Conservation (phyloP, 1,140 invertebrate genomes). For the Chironomus striatipennis region DNA sequence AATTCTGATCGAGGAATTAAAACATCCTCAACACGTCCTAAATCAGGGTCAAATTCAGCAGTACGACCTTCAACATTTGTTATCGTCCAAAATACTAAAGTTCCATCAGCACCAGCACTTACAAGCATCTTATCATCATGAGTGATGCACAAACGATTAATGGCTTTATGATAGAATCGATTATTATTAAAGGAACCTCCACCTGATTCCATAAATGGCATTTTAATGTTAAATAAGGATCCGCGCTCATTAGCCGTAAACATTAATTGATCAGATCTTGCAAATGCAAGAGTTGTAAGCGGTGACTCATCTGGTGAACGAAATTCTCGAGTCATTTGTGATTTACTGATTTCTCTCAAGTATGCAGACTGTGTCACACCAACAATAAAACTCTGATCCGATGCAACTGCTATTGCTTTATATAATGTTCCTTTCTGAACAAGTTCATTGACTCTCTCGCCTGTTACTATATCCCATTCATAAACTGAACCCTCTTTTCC, state of each 20-base stretch:
- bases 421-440: constrained; percentile 55
- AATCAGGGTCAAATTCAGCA: constrained; percentile 60
- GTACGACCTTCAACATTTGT: constrained; percentile 63
- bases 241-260: constrained; percentile 67
- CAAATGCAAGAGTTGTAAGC: constrained; percentile 53
- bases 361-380: constrained; percentile 65
- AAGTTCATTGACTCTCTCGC: constrained; percentile 62
- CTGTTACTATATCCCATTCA: constrained; percentile 73
- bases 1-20: constrained; percentile 56
- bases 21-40: constrained; percentile 65
- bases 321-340: constrained; percentile 46
- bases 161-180: constrained; percentile 36
- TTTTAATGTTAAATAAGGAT: constrained; percentile 62
- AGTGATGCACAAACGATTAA: constrained; percentile 54
- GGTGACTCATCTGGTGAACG: constrained; percentile 39
- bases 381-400: constrained; percentile 58
- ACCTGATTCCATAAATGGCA: constrained; percentile 64
- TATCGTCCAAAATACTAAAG: constrained; percentile 77
- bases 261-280: constrained; percentile 64
- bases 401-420: constrained; percentile 30
- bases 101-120: constrained; percentile 62
- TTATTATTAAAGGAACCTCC: constrained; percentile 63
- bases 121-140: constrained; percentile 72
- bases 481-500: constrained; percentile 83
- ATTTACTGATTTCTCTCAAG: constrained; percentile 70